A percentile compares a stretch with the other conserved stretches of the same genome.
Conservation (phyloP, 2,888 invertebrate genomes). For the Agonum fuliginosum region DNA sequence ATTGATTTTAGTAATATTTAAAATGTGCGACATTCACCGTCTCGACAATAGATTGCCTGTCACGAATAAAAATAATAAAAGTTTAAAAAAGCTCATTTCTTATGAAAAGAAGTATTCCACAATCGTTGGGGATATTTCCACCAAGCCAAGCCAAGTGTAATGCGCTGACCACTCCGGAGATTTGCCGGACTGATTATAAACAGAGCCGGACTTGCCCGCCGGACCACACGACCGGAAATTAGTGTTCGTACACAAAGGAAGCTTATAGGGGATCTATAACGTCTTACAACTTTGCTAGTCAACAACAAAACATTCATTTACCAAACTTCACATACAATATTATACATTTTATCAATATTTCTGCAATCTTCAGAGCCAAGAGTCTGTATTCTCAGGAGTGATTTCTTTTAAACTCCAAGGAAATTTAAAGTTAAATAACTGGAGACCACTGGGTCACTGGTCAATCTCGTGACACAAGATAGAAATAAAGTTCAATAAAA, state of each 20-base stretch:
- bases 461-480: background rate
- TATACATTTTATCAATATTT: constrained; percentile 1
- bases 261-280: constrained; percentile 4
- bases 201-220: constrained; percentile 10
- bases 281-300: background rate
- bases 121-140: constrained; percentile 5
- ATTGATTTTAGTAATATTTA: too few species aligned
- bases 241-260: background rate
- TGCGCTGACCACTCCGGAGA: constrained; percentile 33
- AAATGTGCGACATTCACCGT: background rate
- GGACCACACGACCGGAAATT: constrained; percentile 10
- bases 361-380: too few species aligned
- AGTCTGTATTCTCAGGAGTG: background rate
- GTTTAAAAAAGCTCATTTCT: background rate
- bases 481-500: too few species aligned
- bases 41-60: background rate
- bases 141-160: background rate
- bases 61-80: background rate
- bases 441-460: background rate
- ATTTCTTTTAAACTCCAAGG: background rate
- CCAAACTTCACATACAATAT: background rate
- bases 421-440: background rate
- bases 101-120: constrained; percentile 19
- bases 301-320: too few species aligned
- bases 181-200: constrained; percentile 16